These are phyloP conservation scores for Bovichtus variegatus DNA, from an alignment of 2,797 vertebrate species.

Conservation along the genomic window DNA sequence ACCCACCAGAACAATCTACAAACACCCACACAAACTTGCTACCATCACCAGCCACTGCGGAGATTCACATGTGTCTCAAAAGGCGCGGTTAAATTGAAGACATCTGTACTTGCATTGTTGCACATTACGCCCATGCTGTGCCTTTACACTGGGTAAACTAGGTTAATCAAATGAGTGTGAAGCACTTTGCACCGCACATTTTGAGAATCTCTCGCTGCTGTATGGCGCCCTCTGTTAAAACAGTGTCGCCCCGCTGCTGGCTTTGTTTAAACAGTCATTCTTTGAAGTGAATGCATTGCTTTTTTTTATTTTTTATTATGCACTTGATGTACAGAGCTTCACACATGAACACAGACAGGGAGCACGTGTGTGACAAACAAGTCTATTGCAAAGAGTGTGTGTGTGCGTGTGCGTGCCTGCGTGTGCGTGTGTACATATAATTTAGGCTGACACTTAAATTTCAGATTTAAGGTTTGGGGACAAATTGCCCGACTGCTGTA, in stretches of 20 bases:
- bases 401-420: not conserved
- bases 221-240: conserved; percentile 56
- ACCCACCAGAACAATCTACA: not conserved
- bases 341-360: conserved; percentile 22
- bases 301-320: conserved; percentile 39
- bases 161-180: conserved; percentile 44
- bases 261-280: conserved; percentile 44
- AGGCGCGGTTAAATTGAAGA: conserved; percentile 24
- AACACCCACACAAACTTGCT: conserved; percentile 7
- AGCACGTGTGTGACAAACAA: conserved; percentile 50
- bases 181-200: conserved; percentile 23
- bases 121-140: conserved; percentile 26
- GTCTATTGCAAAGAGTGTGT: conserved; percentile 5
- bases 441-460: conserved; percentile 30
- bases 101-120: conserved; percentile 42
- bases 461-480: conserved; percentile 29
- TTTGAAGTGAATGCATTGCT: conserved; percentile 49
- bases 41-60: conserved; percentile 17
- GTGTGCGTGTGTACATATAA: not conserved
- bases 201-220: conserved; percentile 23
- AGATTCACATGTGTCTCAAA: conserved; percentile 31
- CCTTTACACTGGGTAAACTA: conserved; percentile 40
- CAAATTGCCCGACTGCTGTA: conserved; percentile 48
- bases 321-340: conserved; percentile 29
- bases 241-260: conserved; percentile 34